Evolutionary conservation across 2,888 invertebrate genomes (phyloP), one percentile per base, ranked within the genome.

Genomic region (Galeopsomyia nigrocyanea): DNA sequence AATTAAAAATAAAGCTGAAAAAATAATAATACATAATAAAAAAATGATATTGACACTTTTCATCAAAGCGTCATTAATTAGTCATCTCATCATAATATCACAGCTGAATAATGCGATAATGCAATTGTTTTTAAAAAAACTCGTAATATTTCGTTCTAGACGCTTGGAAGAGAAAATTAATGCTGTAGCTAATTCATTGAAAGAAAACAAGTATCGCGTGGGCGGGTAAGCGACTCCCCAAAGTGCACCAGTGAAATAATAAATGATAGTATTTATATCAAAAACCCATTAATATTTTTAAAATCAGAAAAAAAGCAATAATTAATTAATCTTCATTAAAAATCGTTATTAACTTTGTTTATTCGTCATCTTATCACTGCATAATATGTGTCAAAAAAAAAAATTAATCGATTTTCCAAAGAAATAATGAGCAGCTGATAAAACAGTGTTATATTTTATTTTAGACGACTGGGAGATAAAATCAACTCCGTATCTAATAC

Each of bases 111-210:
- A 49, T 47, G 51, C 31, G 53, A 60, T 49, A 49, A 31, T 64
- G 19, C 39, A 65, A 39, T 39, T 39, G 10, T 50, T 70, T 71
- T 19, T 63, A 70, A 63, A 70, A 67, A 55, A 62, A 39, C 46
- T 26, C 60, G 56, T 74, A 61, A 69, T 74, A 74, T 76, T 73
- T 71, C 69, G 49, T 76, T 76, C 50, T 76, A 76, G 75, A 76
- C 75, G 73, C 74, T 73, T 76, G 74, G 75, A 74, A 74, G 75
- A 76, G 65, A 76, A 76, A 76, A 74, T 76, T 74, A 76, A 74
- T 74, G 75, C 73, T 61, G 66, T 76, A 71, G 73, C 75, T 74
- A 76, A 76, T 69, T 65, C 68, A 69, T 76, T 76, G 75, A 76
- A 76, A 76, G 75, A 76, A 74, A 71, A 76, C 72, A 76, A 74